phyloP scores from a whole-genome alignment of 1,140 invertebrate species.

The Drosophila sp. region DNA sequence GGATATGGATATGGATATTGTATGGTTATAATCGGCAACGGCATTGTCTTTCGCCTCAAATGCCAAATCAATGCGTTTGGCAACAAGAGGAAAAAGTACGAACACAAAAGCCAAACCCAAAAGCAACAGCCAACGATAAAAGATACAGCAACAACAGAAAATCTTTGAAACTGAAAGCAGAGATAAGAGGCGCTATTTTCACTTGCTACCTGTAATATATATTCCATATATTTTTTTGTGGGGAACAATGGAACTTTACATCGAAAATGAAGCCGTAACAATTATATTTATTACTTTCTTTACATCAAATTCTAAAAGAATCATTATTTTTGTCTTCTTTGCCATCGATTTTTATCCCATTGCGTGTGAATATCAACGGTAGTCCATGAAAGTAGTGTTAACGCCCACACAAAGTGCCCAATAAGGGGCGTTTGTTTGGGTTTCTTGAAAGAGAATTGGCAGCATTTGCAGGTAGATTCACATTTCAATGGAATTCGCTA shows the following conservation, averaged over 20 bases:
- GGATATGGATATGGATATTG: constrained; percentile 46
- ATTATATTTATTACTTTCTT: constrained; percentile 40
- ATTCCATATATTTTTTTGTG: constrained; percentile 10
- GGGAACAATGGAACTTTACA: constrained; percentile 37
- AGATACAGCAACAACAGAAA: constrained; percentile 6
- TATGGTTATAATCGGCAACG: constrained; percentile 51
- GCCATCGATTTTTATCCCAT: constrained; percentile 43
- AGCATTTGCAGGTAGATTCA: not conserved
- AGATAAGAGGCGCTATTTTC: constrained; percentile 36
- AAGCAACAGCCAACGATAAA: constrained; percentile 1
- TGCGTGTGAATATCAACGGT: constrained; percentile 61
- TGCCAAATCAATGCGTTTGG: constrained; percentile 51
- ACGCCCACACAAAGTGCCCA: constrained; percentile 74
- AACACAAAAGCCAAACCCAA: constrained; percentile 7
- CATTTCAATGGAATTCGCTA: not conserved
- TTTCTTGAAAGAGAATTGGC: constrained; percentile 14
- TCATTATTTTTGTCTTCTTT: not conserved
- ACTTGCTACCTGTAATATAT: constrained; percentile 38
- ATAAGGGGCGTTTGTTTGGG: constrained; percentile 23
- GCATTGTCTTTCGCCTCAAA: constrained; percentile 47
- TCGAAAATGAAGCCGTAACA: constrained; percentile 50
- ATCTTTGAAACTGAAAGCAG: constrained; percentile 33
- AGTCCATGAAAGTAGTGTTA: constrained; percentile 40
- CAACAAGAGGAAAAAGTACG: constrained; percentile 16
- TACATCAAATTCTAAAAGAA: constrained; percentile 12